phyloP scores from a whole-genome alignment of 2,113 vertebrate species.

The Phaethornis superciliosus region DNA sequence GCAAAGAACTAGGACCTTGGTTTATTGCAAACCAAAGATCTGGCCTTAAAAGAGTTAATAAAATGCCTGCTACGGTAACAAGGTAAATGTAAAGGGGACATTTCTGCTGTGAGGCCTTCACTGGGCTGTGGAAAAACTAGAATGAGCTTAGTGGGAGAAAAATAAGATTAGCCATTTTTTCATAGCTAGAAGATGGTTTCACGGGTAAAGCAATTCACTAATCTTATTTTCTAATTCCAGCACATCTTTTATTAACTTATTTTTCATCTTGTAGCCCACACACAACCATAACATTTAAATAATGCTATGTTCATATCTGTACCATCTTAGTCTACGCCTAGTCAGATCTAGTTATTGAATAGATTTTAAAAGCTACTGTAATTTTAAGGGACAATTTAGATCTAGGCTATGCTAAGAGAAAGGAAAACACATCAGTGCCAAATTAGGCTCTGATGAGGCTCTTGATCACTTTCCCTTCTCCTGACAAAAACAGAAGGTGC shows the following conservation, averaged over 20 bases:
- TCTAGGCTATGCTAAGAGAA: conserved; percentile 32
- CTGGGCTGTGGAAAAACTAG: background rate
- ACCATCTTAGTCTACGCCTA: background rate
- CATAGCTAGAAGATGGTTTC: conserved; percentile 46
- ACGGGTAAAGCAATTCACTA: conserved; percentile 44
- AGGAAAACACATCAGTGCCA: conserved; percentile 87
- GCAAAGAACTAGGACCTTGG: background rate
- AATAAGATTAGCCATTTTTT: conserved; percentile 47
- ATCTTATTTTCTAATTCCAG: conserved; percentile 68
- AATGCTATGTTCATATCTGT: conserved; percentile 6
- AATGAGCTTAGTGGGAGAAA: conserved; percentile 38
- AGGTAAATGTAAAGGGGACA: background rate
- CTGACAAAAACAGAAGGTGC: conserved; percentile 89
- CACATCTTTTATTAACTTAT: conserved; percentile 54
- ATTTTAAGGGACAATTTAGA: conserved; percentile 65
- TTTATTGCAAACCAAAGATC: background rate
- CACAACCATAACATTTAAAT: conserved; percentile 37
- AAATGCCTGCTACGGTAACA: background rate
- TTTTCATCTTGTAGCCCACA: conserved; percentile 58
- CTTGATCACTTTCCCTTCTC: conserved; percentile 88
- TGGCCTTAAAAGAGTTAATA: background rate
- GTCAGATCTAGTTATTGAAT: conserved; percentile 51
- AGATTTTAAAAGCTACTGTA: conserved; percentile 42
- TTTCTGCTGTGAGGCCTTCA: conserved; percentile 6
- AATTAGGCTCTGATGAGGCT: conserved; percentile 91